Base-by-base conservation (phyloP, 2,888 invertebrate genomes). In the Zelleria hepariella region DNA sequence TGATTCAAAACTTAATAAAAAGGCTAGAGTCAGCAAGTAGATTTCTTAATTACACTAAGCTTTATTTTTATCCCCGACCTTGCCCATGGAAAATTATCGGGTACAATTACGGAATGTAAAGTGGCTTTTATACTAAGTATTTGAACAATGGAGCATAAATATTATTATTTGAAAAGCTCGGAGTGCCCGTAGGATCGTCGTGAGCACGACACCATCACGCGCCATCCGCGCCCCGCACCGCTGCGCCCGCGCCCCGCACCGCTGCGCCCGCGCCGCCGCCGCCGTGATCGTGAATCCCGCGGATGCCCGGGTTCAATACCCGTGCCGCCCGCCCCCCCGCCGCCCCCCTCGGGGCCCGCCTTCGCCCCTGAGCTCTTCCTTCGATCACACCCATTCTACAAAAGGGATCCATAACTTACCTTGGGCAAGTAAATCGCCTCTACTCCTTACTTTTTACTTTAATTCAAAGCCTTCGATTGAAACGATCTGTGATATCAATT, bases 231-330 rank as follows among this genome's bases (percentile, higher is more conserved):
- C 57, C 58, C n/a, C 27, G 20, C 27, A 8, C 55, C 56, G 59
- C 49, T 53, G 55, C 58, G 24, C 53, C 54, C 51, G 49, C 55
- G 53, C 57, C 58, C n/a, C 27, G 20, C 27, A 8, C 55, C 56
- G 59, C 49, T 53, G 55, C 58, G 24, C 53, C 47, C 57, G 56
- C 58, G 60, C 32, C 10, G 21, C 21, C 18, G 5, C 25, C 25
- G 21, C 32, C 32, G 27, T 57, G 57, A 61, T 70, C 71, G 68
- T 70, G 74, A 70, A 70, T 74, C 78, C 75, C 76, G 77, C 76
- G 72, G 73, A 73, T 73, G 74, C 71, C 71, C 69, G 82, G 77
- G 86, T 84, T 86, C 86, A 86, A 77, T 84, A 86, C 79, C 86
- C 86, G 83, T 74, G 73, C 73, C 76, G 27, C 20, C 20, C 5